Conservation (phyloP, 2,113 vertebrate genomes). For the Carollia perspicillata region DNA sequence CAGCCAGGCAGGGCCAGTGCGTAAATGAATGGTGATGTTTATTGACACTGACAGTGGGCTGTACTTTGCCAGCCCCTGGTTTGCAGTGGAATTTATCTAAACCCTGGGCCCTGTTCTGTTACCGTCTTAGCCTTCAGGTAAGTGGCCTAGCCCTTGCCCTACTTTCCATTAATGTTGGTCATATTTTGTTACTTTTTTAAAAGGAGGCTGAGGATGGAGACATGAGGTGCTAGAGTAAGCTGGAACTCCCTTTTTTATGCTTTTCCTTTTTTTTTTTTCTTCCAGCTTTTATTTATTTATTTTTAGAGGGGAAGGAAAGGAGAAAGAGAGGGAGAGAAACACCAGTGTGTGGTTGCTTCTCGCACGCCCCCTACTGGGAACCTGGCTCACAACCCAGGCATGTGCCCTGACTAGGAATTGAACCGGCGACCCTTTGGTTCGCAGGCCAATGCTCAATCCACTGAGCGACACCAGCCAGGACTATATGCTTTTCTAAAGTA, state of each 20-base stretch:
- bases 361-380: too few species aligned
- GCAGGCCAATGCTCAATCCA: too few species aligned
- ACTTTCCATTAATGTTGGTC: neutral
- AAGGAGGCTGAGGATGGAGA: neutral
- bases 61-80: neutral
- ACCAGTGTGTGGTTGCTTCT: too few species aligned
- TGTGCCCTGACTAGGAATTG: too few species aligned
- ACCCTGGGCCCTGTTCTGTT: neutral
- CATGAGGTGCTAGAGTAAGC: neutral
- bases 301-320: too few species aligned
- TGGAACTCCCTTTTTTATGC: neutral
- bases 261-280: neutral
- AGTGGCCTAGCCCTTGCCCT: neutral
- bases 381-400: too few species aligned
- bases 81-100: neutral
- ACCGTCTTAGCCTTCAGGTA: neutral
- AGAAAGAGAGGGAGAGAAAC: too few species aligned
- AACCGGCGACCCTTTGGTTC: too few species aligned
- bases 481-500: neutral
- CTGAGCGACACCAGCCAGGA: too few species aligned
- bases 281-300: too few species aligned
- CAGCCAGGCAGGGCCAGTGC: rapidly evolving
- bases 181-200: neutral
- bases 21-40: too few species aligned
- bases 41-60: neutral